A percentile compares a stretch with the other conserved stretches of the same genome.
phyloP scores from a whole-genome alignment of 2,113 vertebrate genomes.

The Paramisgurnus dabryanus region DNA sequence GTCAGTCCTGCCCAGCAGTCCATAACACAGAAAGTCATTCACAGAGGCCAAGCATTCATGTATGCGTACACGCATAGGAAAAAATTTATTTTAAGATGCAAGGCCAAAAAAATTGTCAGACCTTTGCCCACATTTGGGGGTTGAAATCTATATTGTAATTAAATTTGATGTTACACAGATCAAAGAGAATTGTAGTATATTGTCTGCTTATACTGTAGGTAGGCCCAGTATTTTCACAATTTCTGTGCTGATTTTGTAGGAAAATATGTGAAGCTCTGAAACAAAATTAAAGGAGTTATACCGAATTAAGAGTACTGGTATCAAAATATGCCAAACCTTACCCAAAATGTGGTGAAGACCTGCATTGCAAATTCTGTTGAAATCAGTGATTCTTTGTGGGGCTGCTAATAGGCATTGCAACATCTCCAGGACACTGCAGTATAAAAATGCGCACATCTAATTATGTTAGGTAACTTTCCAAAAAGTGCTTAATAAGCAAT shows the following conservation, averaged over 20 bases:
- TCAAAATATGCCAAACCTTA: not conserved
- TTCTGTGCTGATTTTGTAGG: too few relatives aligned
- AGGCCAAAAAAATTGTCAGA: not conserved
- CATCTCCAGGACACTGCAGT: not conserved
- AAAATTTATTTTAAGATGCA: not conserved
- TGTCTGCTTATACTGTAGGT: too few relatives aligned
- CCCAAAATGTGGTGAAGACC: not conserved
- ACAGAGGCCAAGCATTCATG: conserved; percentile 10
- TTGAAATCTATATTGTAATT: too few relatives aligned
- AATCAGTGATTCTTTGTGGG: not conserved
- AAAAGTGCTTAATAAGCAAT: conserved; percentile 42
- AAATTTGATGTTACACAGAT: too few relatives aligned
- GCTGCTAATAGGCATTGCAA: not conserved
- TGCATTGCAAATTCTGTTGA: not conserved
- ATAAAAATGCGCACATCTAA: conserved; percentile 15
- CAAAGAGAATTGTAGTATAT: too few relatives aligned
- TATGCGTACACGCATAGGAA: conserved; percentile 22
- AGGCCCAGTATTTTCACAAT: too few relatives aligned
- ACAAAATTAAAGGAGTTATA: too few relatives aligned
- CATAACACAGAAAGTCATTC: conserved; percentile 1
- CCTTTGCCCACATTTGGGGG: not conserved
- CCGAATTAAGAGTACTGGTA: too few relatives aligned
- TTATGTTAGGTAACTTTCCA: conserved; percentile 26
- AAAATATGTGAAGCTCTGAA: too few relatives aligned
- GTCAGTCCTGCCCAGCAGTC: not conserved